Evolutionary conservation across 2,797 vertebrate species (phyloP).

Genomic region (Crotalus adamanteus): DNA sequence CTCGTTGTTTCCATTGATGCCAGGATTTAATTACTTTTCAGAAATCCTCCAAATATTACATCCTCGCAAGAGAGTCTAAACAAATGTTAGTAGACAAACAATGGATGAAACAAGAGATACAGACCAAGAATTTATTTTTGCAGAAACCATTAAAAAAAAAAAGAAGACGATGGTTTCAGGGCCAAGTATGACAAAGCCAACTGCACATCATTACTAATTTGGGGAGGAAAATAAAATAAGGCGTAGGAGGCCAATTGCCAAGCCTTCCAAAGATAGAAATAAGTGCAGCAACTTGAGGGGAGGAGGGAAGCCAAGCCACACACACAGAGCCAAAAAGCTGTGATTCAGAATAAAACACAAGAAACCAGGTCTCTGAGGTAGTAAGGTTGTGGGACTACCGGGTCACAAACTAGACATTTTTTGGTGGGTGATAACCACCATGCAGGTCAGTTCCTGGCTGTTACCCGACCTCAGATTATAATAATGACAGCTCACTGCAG

Average conservation of each 20-base stretch:
- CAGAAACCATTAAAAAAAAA: conserved; percentile 21
- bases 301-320: conserved; percentile 41
- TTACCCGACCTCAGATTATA: too few species aligned
- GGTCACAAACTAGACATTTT: too few species aligned
- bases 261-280: conserved; percentile 59
- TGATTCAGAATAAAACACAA: conserved; percentile 53
- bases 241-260: conserved; percentile 64
- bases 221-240: conserved; percentile 69
- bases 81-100: conserved; percentile 35
- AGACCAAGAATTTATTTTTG: conserved; percentile 37
- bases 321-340: conserved; percentile 51
- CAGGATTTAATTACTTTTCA: background rate
- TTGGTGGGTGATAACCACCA: too few species aligned
- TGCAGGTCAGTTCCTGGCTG: too few species aligned
- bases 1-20: conserved; percentile 19
- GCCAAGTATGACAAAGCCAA: conserved; percentile 56
- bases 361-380: conserved; percentile 23
- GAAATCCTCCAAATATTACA: background rate
- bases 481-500: background rate
- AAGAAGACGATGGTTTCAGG: conserved; percentile 40
- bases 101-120: conserved; percentile 40
- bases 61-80: conserved; percentile 42
- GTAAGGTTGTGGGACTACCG: too few species aligned
- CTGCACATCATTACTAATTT: conserved; percentile 63
- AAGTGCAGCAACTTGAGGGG: conserved; percentile 55